Evolutionary conservation across 1,140 invertebrate species (phyloP).

Genomic region (Ooceraea biroi): DNA sequence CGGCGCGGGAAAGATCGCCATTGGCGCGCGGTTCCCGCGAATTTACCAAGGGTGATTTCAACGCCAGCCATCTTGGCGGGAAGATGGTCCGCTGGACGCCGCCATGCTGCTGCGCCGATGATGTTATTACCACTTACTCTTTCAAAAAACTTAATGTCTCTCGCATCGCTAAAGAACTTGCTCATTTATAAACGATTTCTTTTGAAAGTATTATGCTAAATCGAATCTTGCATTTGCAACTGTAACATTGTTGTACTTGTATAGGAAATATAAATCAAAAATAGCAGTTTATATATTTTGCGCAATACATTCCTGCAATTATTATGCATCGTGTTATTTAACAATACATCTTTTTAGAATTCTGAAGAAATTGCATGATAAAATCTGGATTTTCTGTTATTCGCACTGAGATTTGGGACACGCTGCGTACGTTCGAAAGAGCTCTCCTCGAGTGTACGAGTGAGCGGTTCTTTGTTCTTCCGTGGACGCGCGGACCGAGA

Average conservation of each 20-base stretch:
- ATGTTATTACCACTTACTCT: slow-evolving; percentile 14
- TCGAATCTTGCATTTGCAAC: not conserved
- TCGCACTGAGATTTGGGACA: slow-evolving; percentile 25
- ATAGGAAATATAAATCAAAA: too few species aligned
- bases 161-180: not conserved
- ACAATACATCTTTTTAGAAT: not conserved
- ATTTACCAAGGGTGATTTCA: slow-evolving; percentile 73
- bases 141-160: slow-evolving; percentile 3
- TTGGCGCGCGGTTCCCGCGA: slow-evolving; percentile 69
- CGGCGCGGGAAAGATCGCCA: slow-evolving; percentile 75
- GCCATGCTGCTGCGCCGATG: slow-evolving; percentile 10
- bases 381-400: not conserved
- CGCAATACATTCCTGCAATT: not conserved
- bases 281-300: not conserved
- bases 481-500: slow-evolving; percentile 65
- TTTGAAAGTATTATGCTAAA: not conserved
- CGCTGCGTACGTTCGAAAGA: slow-evolving; percentile 1
- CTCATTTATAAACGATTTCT: not conserved
- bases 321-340: not conserved
- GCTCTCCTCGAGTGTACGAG: slow-evolving; percentile 35
- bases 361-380: not conserved
- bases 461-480: slow-evolving; percentile 68
- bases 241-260: too few species aligned
- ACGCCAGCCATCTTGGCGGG: slow-evolving; percentile 74
- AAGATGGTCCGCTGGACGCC: slow-evolving; percentile 50